phyloP scores from a whole-genome alignment of 2,888 invertebrate genomes.

The Himalopsyche japonica region DNA sequence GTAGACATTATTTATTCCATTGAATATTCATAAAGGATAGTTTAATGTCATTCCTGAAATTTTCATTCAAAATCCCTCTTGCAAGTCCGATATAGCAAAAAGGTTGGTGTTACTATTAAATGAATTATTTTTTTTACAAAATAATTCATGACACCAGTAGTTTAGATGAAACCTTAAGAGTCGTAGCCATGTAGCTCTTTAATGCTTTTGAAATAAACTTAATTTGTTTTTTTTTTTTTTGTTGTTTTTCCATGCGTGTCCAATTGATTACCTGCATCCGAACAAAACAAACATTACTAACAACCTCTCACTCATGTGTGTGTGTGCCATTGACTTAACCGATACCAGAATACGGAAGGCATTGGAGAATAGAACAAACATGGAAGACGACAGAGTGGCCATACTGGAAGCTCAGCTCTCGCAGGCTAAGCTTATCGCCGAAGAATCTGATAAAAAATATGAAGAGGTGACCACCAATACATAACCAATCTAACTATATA shows the following conservation, averaged over 20 bases:
- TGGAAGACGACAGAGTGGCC: slow-evolving; percentile 99
- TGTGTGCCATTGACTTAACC: slow-evolving; percentile 37
- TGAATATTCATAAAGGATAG: too few species aligned
- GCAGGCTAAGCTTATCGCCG: slow-evolving; percentile 99
- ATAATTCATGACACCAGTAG: too few species aligned
- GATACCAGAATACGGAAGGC: slow-evolving; percentile 90
- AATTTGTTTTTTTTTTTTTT: neutral
- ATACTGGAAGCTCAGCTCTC: slow-evolving; percentile 96
- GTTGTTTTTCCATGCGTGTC: neutral
- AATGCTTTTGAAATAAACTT: neutral
- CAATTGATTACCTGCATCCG: neutral
- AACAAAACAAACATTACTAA: neutral
- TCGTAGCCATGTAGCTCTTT: too few species aligned
- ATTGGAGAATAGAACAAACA: slow-evolving; percentile 97
- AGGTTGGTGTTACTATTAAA: too few species aligned
- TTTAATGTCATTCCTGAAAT: too few species aligned
- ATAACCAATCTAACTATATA: neutral
- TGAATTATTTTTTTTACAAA: too few species aligned
- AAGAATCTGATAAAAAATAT: slow-evolving; percentile 99
- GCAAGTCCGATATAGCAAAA: too few species aligned
- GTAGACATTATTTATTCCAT: too few species aligned
- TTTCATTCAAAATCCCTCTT: too few species aligned
- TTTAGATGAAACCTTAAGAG: too few species aligned
- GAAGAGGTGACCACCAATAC: slow-evolving; percentile 84
- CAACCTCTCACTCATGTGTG: neutral